Conservation (phyloP, 2,888 invertebrate species). For the Hemistola chrysoprasaria region DNA sequence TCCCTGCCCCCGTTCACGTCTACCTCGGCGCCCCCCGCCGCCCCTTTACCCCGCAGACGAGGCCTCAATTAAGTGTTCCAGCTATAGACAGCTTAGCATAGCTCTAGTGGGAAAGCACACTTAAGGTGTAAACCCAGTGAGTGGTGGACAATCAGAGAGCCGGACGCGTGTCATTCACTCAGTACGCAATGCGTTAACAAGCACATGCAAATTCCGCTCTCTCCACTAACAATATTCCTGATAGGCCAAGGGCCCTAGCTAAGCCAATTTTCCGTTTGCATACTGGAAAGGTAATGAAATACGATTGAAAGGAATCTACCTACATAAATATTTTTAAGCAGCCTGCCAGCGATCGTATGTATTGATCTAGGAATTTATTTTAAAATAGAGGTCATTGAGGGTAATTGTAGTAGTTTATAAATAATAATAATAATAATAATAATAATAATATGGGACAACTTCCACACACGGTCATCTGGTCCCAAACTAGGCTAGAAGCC, state of each 20-base stretch:
- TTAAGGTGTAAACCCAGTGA: slow-evolving; percentile 13
- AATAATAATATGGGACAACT: no score
- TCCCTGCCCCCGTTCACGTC: no score
- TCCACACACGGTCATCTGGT: no score
- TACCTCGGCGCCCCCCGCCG: no score
- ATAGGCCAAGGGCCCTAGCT: slow-evolving; percentile 34
- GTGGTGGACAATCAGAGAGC: slow-evolving; percentile 57
- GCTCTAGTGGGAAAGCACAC: slow-evolving; percentile 27
- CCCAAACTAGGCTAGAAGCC: no score
- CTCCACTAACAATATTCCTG: slow-evolving; percentile 68
- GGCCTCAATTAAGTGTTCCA: no score
- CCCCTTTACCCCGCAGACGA: no score
- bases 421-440: no score
- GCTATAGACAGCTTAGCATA: not conserved
- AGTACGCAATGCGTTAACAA: slow-evolving; percentile 75
- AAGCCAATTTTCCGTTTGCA: slow-evolving; percentile 36
- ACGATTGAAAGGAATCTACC: no score
- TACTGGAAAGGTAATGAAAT: not conserved
- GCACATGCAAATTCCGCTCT: slow-evolving; percentile 73
- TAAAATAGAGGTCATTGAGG: no score
- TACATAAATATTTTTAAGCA: slow-evolving; percentile 1
- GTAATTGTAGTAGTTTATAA: no score
- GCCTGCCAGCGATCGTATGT: not conserved
- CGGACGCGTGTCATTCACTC: slow-evolving; percentile 73
- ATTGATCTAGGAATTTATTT: not conserved